Conservation (phyloP, 2,888 invertebrate genomes). For the Eristalinus aeneus region DNA sequence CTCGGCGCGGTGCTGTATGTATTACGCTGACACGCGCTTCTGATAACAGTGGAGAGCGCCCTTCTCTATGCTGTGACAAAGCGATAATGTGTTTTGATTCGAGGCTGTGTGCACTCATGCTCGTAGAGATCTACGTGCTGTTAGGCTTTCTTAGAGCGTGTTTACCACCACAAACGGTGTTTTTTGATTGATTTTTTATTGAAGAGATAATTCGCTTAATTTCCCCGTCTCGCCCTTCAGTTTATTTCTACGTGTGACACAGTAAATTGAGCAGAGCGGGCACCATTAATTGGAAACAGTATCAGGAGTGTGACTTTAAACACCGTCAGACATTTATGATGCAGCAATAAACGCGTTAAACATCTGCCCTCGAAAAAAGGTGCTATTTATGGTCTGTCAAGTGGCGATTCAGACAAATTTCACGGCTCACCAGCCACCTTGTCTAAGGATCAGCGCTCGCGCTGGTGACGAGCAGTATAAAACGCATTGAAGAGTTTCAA, state of each 20-base stretch:
- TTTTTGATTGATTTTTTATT: slow-evolving; percentile 64
- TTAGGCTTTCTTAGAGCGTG: slow-evolving; percentile 42
- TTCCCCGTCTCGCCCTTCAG: slow-evolving; percentile 1
- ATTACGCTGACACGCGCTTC: slow-evolving; percentile 51
- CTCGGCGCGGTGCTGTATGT: slow-evolving; percentile 46
- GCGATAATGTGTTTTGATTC: slow-evolving; percentile 44
- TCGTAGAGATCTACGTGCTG: slow-evolving; percentile 66
- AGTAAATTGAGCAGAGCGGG: slow-evolving; percentile 13
- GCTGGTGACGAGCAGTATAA: neutral
- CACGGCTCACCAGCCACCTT: slow-evolving; percentile 64
- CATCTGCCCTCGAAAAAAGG: slow-evolving; percentile 63
- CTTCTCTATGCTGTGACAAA: neutral
- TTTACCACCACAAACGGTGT: slow-evolving; percentile 57
- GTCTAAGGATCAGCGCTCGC: slow-evolving; percentile 28
- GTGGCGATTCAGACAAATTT: slow-evolving; percentile 62
- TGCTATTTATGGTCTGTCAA: slow-evolving; percentile 60
- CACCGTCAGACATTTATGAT: slow-evolving; percentile 50
- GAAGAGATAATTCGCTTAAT: slow-evolving; percentile 49
- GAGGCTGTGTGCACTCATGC: slow-evolving; percentile 52
- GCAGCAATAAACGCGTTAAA: slow-evolving; percentile 50
- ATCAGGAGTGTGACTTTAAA: slow-evolving; percentile 51
- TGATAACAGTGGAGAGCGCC: slow-evolving; percentile 29
- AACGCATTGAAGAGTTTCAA: slow-evolving; percentile 10
- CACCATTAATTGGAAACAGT: slow-evolving; percentile 34
- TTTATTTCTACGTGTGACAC: slow-evolving; percentile 2